phyloP scores from a whole-genome alignment of 92 coral and sea anemone species.

The Zoanthus sociatus region DNA sequence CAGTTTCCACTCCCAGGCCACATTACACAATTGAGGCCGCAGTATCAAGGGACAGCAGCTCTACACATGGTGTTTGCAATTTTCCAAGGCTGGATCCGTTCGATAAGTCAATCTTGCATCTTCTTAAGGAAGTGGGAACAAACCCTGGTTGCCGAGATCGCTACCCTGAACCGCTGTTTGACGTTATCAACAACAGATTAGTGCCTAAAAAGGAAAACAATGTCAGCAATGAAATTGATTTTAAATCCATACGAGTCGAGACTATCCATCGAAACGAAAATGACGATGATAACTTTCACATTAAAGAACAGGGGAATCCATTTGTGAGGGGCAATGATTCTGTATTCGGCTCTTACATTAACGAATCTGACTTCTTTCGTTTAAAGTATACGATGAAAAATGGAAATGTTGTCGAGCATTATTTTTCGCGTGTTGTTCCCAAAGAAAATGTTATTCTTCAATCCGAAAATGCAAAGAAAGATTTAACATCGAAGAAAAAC shows the following conservation, averaged over 20 bases:
- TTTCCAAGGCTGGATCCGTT: slow-evolving; percentile 82
- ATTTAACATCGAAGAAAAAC: not conserved
- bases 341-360: slow-evolving; percentile 52
- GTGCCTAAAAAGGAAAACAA: slow-evolving; percentile 52
- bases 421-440: slow-evolving; percentile 73
- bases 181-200: slow-evolving; percentile 73
- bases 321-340: slow-evolving; percentile 19
- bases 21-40: slow-evolving; percentile 39
- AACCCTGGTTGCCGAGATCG: slow-evolving; percentile 73
- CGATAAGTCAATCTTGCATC: slow-evolving; percentile 75
- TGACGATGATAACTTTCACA: slow-evolving; percentile 46
- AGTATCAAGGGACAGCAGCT: not conserved
- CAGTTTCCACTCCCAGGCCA: slow-evolving; percentile 15
- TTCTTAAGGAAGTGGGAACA: slow-evolving; percentile 73
- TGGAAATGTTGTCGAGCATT: slow-evolving; percentile 44
- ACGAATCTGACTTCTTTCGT: slow-evolving; percentile 74
- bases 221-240: slow-evolving; percentile 16
- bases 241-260: slow-evolving; percentile 56
- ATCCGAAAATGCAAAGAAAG: slow-evolving; percentile 5
- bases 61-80: slow-evolving; percentile 45
- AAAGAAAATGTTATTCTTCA: slow-evolving; percentile 40
- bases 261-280: slow-evolving; percentile 71
- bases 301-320: slow-evolving; percentile 44
- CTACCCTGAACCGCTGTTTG: slow-evolving; percentile 68
- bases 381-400: slow-evolving; percentile 60